phyloP scores from a whole-genome alignment of 1,140 invertebrate species.

The Planococcus citri region DNA sequence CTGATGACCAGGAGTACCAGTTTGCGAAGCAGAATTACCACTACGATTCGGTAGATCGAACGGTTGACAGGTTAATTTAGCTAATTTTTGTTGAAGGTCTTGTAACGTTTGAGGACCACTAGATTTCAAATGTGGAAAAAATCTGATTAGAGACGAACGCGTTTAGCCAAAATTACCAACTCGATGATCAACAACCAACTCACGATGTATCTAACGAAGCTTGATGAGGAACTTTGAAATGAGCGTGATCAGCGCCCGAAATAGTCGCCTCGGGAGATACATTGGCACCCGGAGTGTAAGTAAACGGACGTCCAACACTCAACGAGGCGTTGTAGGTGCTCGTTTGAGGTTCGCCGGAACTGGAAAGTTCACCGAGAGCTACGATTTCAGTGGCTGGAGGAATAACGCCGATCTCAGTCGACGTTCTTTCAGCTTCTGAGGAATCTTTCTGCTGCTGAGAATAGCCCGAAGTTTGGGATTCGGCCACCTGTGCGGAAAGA shows the following conservation, averaged over 20 bases:
- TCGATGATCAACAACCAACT: too few relatives aligned
- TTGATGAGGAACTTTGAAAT: slow-evolving; percentile 8
- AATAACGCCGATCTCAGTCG: too few relatives aligned
- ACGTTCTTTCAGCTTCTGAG: too few relatives aligned
- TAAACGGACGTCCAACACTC: neutral
- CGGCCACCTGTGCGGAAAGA: too few relatives aligned
- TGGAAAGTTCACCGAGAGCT: too few relatives aligned
- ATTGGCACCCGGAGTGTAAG: neutral
- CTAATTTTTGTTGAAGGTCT: slow-evolving; percentile 4
- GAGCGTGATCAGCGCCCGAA: neutral
- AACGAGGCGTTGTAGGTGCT: neutral
- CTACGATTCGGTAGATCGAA: neutral
- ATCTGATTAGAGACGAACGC: too few relatives aligned
- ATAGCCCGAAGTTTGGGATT: too few relatives aligned
- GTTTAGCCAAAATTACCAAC: too few relatives aligned
- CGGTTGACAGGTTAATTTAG: neutral
- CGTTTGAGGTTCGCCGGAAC: too few relatives aligned
- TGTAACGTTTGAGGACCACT: slow-evolving; percentile 8
- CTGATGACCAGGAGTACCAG: neutral
- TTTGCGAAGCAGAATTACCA: neutral
- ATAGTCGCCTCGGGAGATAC: neutral
- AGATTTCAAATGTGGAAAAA: neutral
- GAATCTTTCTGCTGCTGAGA: too few relatives aligned
- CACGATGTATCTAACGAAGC: neutral
- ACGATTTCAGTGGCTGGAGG: too few relatives aligned